phyloP scores from a whole-genome alignment of 2,797 vertebrate species.

The Tragopan temminckii region DNA sequence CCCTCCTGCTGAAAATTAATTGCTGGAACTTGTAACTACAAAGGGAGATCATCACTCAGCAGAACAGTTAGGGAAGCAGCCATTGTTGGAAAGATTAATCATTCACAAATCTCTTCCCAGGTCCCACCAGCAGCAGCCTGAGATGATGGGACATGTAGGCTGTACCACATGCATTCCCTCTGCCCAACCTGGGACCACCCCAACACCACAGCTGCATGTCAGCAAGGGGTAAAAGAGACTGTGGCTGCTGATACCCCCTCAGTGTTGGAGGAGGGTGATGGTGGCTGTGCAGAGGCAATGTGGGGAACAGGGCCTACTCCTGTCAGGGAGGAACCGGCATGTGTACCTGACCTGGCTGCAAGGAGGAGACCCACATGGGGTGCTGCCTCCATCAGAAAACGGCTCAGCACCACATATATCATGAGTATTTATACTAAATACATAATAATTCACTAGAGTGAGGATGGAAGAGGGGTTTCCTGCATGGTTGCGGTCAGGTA shows the following conservation, averaged over 20 bases:
- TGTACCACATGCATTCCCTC: neutral
- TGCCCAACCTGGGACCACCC: neutral
- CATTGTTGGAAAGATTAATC: neutral
- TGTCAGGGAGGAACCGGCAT: neutral
- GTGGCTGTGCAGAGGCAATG: neutral
- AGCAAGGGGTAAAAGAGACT: fast-evolving
- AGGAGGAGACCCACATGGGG: neutral
- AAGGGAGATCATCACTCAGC: neutral
- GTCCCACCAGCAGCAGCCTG: neutral
- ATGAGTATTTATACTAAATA: neutral
- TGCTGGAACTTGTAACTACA: neutral
- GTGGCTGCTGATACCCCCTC: fast-evolving
- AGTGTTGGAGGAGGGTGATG: neutral
- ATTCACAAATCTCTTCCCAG: neutral
- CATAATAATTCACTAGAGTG: neutral
- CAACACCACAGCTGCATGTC: fast-evolving
- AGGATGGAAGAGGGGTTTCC: neutral
- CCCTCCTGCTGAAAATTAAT: neutral
- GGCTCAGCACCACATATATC: fast-evolving
- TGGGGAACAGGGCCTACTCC: fast-evolving
- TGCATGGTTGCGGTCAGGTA: neutral
- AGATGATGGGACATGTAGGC: neutral
- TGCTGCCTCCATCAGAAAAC: neutral
- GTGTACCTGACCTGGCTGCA: neutral
- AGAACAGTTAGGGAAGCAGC: neutral